Evolutionary conservation across 2,113 vertebrate species (phyloP).

Genomic region (Oxyruncus cristatus): DNA sequence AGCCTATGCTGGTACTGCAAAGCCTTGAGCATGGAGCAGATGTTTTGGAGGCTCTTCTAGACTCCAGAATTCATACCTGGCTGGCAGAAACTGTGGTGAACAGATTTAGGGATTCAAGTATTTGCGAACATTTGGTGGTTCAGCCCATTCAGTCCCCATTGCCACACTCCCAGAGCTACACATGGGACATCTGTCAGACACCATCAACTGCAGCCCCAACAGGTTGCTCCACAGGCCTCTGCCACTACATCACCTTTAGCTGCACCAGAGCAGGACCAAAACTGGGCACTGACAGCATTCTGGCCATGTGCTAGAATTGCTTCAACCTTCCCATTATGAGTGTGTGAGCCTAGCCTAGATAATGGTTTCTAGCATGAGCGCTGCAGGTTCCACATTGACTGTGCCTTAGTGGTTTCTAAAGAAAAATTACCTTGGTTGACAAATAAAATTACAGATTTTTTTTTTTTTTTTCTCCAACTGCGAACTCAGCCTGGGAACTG

Average conservation of each 20-base stretch:
- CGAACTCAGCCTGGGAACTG: neutral
- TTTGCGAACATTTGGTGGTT: neutral
- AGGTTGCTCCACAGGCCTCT: neutral
- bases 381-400: neutral
- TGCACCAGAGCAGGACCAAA: neutral
- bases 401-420: neutral
- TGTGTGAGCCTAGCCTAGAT: neutral
- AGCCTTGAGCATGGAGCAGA: neutral
- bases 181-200: neutral
- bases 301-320: fast-evolving
- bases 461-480: neutral
- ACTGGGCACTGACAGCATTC: neutral
- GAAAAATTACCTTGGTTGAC: neutral
- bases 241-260: neutral
- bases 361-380: neutral
- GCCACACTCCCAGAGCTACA: neutral
- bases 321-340: neutral
- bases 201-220: neutral
- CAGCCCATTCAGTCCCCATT: neutral
- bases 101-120: neutral
- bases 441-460: neutral
- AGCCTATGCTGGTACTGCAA: neutral
- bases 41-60: neutral
- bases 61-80: neutral
- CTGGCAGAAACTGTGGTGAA: neutral